A percentile compares a stretch with the other conserved stretches of the same genome.
Conservation (phyloP, 1,140 invertebrate genomes). For the Trichomalopsis sarcophagae region DNA sequence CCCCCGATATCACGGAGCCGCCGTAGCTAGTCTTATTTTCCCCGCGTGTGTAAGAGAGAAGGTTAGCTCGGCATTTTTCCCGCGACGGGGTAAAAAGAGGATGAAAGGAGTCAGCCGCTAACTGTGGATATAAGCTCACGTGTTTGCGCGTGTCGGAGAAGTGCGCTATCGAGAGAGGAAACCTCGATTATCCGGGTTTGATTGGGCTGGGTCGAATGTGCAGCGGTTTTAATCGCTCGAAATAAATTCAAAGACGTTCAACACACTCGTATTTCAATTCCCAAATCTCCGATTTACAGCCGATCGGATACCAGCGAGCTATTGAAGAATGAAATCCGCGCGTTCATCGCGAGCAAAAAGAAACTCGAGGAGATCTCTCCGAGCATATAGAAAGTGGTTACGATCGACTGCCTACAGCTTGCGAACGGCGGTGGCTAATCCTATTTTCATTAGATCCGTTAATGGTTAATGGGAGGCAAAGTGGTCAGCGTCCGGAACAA, state of each 20-base stretch:
- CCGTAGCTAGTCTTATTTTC: conserved; percentile 24
- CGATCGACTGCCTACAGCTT: not conserved
- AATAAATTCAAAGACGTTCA: not conserved
- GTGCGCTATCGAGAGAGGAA: not conserved
- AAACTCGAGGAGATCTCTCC: not conserved
- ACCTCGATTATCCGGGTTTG: conserved; percentile 5
- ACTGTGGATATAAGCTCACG: not conserved
- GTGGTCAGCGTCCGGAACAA: conserved; percentile 75
- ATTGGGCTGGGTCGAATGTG: not conserved
- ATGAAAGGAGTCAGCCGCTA: conserved; percentile 27
- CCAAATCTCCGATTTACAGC: not conserved
- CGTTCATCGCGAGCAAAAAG: not conserved
- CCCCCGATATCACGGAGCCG: conserved; percentile 32
- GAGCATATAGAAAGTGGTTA: conserved; percentile 27
- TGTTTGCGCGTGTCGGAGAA: not conserved
- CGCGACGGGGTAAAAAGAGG: not conserved
- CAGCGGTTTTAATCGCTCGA: not conserved
- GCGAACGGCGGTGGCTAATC: conserved; percentile 62
- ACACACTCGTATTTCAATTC: no score
- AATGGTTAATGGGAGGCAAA: conserved; percentile 76
- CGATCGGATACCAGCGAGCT: no score
- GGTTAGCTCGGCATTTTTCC: conserved; percentile 17
- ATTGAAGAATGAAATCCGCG: not conserved
- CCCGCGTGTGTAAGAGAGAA: no score
- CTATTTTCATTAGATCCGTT: conserved; percentile 74